Evolutionary conservation across 1,140 invertebrate species (phyloP).

Genomic region (Babylonia areolata): DNA sequence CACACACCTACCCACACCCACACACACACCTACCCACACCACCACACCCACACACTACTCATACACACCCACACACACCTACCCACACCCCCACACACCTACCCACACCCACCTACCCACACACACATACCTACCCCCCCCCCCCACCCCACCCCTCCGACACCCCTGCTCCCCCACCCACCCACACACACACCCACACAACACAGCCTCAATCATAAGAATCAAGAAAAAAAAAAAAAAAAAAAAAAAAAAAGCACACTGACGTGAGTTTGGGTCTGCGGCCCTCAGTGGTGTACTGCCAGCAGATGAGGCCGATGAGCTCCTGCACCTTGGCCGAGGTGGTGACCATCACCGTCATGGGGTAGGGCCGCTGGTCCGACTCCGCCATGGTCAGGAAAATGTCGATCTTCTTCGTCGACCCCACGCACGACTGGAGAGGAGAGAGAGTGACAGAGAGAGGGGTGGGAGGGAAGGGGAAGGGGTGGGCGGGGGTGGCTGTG

Average conservation of each 20-base stretch:
- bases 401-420: constrained; percentile 83
- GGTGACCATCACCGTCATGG: constrained; percentile 89
- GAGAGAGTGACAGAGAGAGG: no score
- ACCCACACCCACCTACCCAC: background rate
- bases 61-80: no score
- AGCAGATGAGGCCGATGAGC: constrained; percentile 95
- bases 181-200: background rate
- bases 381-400: constrained; percentile 92
- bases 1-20: no score
- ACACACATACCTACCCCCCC: background rate
- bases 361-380: constrained; percentile 87
- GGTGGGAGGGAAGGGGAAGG: no score
- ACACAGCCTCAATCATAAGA: background rate
- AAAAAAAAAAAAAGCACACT: constrained; percentile 28
- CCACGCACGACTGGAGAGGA: constrained; percentile 81
- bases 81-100: background rate
- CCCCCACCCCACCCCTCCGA: no score
- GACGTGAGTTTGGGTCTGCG: constrained; percentile 76
- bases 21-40: no score
- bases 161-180: no score
- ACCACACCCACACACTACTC: no score
- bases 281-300: constrained; percentile 79
- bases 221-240: background rate
- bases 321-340: constrained; percentile 91
- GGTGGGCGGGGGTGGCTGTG: no score